Evolutionary conservation across 2,888 invertebrate genomes (phyloP).

Genomic region (Caenorhabditis becei): DNA sequence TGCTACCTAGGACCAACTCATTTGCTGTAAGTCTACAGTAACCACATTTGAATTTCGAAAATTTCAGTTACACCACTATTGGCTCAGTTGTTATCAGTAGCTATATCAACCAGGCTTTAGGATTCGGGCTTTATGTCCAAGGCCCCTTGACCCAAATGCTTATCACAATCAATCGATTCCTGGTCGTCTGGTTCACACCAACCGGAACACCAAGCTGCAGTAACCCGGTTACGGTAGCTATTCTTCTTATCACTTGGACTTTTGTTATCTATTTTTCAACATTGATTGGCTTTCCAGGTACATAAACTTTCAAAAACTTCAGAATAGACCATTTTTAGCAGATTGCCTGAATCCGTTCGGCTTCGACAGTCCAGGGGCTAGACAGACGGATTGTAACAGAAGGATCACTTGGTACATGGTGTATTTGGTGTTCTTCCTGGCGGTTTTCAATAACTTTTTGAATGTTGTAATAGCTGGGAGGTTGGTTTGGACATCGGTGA

Average conservation of each 20-base stretch:
- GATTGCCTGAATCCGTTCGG: conserved; percentile 13
- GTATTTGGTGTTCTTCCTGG: conserved; percentile 5
- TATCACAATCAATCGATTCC: conserved; percentile 35
- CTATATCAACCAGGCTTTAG: conserved; percentile 8
- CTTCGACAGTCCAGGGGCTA: not conserved
- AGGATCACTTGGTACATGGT: not conserved
- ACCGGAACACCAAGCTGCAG: not conserved
- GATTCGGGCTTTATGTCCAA: not conserved
- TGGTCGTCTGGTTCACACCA: conserved; percentile 27
- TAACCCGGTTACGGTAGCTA: conserved; percentile 10
- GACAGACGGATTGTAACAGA: conserved; percentile 2
- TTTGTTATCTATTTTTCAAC: conserved; percentile 3
- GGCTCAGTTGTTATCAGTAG: not conserved
- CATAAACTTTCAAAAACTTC: not conserved
- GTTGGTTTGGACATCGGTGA: conserved; percentile 11
- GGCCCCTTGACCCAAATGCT: conserved; percentile 29
- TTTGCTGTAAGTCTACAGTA: conserved; percentile 5
- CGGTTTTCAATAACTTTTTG: conserved; percentile 10
- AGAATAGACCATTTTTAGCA: conserved; percentile 2
- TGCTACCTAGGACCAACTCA: conserved; percentile 7
- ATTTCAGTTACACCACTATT: conserved; percentile 17
- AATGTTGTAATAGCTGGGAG: conserved; percentile 24
- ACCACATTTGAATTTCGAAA: not conserved
- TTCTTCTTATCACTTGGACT: conserved; percentile 6
- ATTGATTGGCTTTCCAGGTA: conserved; percentile 31